phyloP scores from a whole-genome alignment of 2,113 vertebrate genomes.

The Athene cunicularia region DNA sequence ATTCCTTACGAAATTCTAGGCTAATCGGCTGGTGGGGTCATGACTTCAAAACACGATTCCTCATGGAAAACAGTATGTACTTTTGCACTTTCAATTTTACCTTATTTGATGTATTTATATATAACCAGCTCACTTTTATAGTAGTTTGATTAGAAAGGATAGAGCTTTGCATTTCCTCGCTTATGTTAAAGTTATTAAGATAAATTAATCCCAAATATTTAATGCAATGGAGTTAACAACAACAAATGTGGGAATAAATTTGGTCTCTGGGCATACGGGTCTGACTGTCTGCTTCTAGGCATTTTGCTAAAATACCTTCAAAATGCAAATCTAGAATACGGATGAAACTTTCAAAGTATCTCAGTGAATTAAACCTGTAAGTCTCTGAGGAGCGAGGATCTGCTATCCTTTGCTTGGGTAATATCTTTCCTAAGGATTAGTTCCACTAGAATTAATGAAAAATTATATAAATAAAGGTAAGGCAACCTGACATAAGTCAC shows the following conservation, averaged over 20 bases:
- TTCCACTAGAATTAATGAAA: slow-evolving; percentile 3
- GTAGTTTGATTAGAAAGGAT: neutral
- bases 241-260: neutral
- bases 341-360: neutral
- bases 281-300: neutral
- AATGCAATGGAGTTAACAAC: neutral
- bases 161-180: neutral
- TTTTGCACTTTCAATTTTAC: neutral
- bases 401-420: neutral
- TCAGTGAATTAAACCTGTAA: neutral
- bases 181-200: neutral
- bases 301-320: slow-evolving; percentile 9
- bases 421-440: neutral
- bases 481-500: neutral
- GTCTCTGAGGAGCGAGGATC: neutral
- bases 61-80: slow-evolving; percentile 90
- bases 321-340: neutral
- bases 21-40: slow-evolving; percentile 94
- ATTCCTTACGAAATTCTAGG: slow-evolving; percentile 69
- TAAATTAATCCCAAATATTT: neutral
- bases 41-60: slow-evolving; percentile 85
- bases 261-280: neutral
- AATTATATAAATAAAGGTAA: slow-evolving; percentile 5
- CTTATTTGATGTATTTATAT: neutral
- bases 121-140: neutral